Evolutionary conservation across 2,888 invertebrate species (phyloP), one percentile per base, ranked within the genome.

Genomic region (Clostera curtula): DNA sequence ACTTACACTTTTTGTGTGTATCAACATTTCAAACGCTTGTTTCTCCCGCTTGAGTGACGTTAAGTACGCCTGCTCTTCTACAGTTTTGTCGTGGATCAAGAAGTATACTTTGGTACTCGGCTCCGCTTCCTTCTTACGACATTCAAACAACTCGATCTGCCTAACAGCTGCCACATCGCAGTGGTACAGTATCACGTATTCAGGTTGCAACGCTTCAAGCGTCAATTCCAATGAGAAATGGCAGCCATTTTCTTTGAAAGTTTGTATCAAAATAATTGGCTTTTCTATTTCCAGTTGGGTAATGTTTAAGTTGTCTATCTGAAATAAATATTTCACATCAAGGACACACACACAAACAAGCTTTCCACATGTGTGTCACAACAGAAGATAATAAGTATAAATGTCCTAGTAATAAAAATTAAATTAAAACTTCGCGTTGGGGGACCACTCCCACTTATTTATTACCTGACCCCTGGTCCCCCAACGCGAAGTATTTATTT

Each of bases 21-120:
- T 97, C 19, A 99, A 85, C 48, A 88, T 85, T 61, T 98, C 97
- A 71, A 99, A 98, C 0, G 98, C 94, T 57, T 93, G 90, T 65
- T 98, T 98, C 72, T 99, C 99, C 36, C 93, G 87, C 40, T 95
- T 87, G 29, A 99, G 77, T 0, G 93, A 88, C 1, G 97, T 96
- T 16, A 99, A 85, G 72, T 97, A 99, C 2, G 94, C 90, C 76
- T 99, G 98, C 70, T 99, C 99, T 75, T 99, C 99, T 0, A 96
- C 95, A 4, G 98, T 98, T 35, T 92, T 92, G 5, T 90, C 90
- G 64, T 97, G 96, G 42, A 97, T 88, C 24, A 99, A 67, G 55
- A 97, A 96, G 70, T 94, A 98, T 5, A 98, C 91, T 54, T 90
- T 90, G 3, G 91, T 64, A 8, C 77, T 63, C 0, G 85, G 67